Evolutionary conservation across 2,797 vertebrate genomes (phyloP).

Genomic region (Aplochiton taeniatus): DNA sequence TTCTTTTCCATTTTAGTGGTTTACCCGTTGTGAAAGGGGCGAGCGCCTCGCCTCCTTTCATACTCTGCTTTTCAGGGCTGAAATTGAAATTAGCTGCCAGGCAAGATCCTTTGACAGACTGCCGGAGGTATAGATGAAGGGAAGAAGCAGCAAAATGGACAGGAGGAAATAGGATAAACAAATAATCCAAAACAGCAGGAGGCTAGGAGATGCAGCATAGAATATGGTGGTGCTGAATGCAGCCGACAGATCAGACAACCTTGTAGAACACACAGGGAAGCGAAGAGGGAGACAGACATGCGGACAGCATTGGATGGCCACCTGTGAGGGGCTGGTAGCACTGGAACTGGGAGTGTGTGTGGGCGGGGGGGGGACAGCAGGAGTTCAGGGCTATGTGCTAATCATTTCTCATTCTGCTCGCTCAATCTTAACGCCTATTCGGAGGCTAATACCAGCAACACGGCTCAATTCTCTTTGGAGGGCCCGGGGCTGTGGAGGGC

Average conservation of each 20-base stretch:
- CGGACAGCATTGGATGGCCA: no score
- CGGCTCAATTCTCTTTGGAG: no score
- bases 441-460: no score
- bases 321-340: no score
- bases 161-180: slow-evolving; percentile 26
- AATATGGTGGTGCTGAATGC: slow-evolving; percentile 29
- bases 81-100: slow-evolving; percentile 59
- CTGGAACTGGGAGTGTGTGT: no score
- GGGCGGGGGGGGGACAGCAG: no score
- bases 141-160: slow-evolving; percentile 19
- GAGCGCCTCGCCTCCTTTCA: slow-evolving; percentile 40
- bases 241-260: slow-evolving; percentile 41
- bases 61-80: slow-evolving; percentile 46
- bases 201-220: slow-evolving; percentile 11
- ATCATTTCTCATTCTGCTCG: no score
- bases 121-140: slow-evolving; percentile 36
- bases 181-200: slow-evolving; percentile 34
- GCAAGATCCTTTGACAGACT: slow-evolving; percentile 50
- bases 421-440: no score
- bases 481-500: no score
- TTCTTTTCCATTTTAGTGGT: slow-evolving; percentile 44
- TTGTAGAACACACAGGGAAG: slow-evolving; percentile 25
- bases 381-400: no score
- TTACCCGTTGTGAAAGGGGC: slow-evolving; percentile 36
- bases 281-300: not conserved